Percentiles rank a stretch among this genome's conserved stretches.
Evolutionary conservation across 1,140 invertebrate genomes (phyloP).

Genomic region (Heliothis subflexa): DNA sequence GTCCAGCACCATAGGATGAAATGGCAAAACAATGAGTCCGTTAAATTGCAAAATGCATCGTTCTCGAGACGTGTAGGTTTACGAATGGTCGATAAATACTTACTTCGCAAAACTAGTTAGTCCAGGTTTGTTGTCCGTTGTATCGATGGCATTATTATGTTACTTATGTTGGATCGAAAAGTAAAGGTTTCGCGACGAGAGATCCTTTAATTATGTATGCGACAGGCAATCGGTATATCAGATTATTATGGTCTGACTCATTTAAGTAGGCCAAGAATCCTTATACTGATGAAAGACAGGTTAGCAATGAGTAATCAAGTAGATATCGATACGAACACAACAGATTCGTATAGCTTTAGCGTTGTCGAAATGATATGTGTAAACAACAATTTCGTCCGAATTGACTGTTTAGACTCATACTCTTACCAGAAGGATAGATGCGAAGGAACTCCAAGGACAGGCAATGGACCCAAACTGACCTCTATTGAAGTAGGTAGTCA

Average conservation of each 20-base stretch:
- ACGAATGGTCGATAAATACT: slow-evolving; percentile 43
- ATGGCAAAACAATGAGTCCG: slow-evolving; percentile 58
- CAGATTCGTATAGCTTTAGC: too few species aligned
- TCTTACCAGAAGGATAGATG: background rate
- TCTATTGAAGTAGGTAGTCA: slow-evolving; percentile 19
- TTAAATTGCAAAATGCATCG: slow-evolving; percentile 62
- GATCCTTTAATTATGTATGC: slow-evolving; percentile 10
- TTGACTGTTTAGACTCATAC: background rate
- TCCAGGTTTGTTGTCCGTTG: slow-evolving; percentile 44
- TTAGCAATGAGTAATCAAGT: slow-evolving; percentile 2
- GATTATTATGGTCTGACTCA: background rate
- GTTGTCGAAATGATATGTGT: background rate
- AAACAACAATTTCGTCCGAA: background rate
- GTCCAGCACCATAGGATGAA: slow-evolving; percentile 26
- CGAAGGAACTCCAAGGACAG: slow-evolving; percentile 8
- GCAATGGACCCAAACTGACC: slow-evolving; percentile 15
- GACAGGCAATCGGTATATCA: background rate
- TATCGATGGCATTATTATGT: slow-evolving; percentile 1
- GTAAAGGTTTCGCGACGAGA: background rate
- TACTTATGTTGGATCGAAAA: background rate
- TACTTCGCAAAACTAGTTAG: slow-evolving; percentile 63
- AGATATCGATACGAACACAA: background rate
- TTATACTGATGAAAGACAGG: background rate
- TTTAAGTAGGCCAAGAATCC: background rate
- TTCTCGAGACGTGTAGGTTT: slow-evolving; percentile 33